These are phyloP conservation scores for Antigone vipio DNA, from an alignment of 2,113 vertebrate species.

Conservation along the genomic window DNA sequence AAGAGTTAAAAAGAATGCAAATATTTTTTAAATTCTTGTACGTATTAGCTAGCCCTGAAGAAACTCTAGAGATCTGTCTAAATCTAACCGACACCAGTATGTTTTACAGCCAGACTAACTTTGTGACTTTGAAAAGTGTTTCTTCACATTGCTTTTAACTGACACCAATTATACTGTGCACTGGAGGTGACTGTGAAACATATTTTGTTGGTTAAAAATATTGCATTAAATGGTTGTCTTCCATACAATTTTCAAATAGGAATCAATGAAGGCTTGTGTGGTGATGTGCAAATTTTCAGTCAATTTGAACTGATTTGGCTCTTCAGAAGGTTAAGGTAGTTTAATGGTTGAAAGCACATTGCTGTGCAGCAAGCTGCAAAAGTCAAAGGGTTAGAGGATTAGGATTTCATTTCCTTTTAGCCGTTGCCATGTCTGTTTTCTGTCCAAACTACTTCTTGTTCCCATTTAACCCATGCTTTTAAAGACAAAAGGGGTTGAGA, in stretches of 20 bases:
- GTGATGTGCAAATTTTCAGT: conserved; percentile 76
- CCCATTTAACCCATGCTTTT: conserved; percentile 79
- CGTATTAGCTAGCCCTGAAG: neutral
- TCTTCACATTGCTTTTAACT: conserved; percentile 39
- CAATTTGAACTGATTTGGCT: conserved; percentile 74
- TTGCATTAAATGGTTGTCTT: conserved; percentile 44
- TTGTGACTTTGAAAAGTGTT: conserved; percentile 67
- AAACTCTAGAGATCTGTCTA: neutral
- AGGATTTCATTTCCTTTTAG: conserved; percentile 83
- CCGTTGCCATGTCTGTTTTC: conserved; percentile 79
- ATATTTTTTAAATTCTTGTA: neutral
- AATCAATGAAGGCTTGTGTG: conserved; percentile 70
- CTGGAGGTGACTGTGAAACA: conserved; percentile 37
- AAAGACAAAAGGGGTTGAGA: conserved; percentile 77
- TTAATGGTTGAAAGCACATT: conserved; percentile 80
- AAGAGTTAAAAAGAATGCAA: neutral
- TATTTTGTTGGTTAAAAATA: conserved; percentile 69
- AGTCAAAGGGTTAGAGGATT: conserved; percentile 77
- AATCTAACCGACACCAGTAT: neutral
- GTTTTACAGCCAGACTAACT: conserved; percentile 37
- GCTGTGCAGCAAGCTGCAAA: conserved; percentile 70
- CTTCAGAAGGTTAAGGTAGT: conserved; percentile 75
- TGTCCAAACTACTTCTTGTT: conserved; percentile 80
- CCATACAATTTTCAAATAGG: conserved; percentile 62
- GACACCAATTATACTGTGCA: conserved; percentile 17